phyloP scores from a whole-genome alignment of 1,140 invertebrate genomes.

The Psilanteris sp. region DNA sequence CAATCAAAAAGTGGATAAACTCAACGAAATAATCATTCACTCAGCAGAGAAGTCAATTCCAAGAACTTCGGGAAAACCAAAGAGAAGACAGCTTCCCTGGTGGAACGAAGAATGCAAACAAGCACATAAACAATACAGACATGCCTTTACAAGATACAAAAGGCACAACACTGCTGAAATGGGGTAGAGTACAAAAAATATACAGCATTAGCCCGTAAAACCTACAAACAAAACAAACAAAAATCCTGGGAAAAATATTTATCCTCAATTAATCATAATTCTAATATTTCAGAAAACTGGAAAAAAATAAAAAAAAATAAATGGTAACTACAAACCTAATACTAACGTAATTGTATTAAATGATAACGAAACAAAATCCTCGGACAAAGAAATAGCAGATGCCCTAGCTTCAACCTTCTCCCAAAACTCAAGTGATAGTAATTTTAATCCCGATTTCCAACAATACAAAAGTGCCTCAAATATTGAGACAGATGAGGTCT shows the following conservation, averaged over 20 bases:
- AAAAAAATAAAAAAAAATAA: constrained; percentile 31
- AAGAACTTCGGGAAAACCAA: constrained; percentile 26
- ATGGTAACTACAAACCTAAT: no score
- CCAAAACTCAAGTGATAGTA: no score
- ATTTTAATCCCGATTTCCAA: no score
- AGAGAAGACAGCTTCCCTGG: constrained; percentile 67
- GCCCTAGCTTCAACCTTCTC: no score
- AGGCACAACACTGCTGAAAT: constrained; percentile 59
- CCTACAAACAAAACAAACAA: constrained; percentile 23
- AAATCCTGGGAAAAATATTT: constrained; percentile 20
- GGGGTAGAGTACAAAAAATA: constrained; percentile 64
- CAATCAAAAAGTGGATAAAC: no score
- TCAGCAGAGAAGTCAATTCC: constrained; percentile 27
- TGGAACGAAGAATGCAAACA: constrained; percentile 67
- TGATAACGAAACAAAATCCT: no score
- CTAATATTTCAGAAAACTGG: not conserved
- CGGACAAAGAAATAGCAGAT: no score
- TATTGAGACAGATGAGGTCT: no score
- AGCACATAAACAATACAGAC: constrained; percentile 62
- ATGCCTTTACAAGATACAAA: constrained; percentile 65
- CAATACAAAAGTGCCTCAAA: no score
- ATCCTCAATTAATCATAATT: not conserved
- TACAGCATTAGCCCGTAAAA: constrained; percentile 42
- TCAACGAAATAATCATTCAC: constrained; percentile 13
- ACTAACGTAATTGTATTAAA: no score